Conservation (phyloP, 1,140 invertebrate genomes). For the Olivierus martensii region DNA sequence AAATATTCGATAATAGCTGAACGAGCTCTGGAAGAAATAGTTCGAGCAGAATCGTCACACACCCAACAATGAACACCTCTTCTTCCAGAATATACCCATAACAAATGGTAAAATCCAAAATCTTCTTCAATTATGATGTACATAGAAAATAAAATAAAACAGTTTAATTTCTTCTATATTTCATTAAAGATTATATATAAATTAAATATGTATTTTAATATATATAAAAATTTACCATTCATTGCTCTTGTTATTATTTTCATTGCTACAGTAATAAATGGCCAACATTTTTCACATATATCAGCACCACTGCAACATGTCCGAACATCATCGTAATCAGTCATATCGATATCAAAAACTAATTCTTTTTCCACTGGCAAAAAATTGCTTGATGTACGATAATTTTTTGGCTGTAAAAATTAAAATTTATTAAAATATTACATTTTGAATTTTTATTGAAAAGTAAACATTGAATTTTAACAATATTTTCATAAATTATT, state of each 20-base stretch:
- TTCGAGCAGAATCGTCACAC: conserved; percentile 69
- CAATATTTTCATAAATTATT: too few species aligned
- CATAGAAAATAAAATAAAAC: background rate
- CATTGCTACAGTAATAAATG: conserved; percentile 85
- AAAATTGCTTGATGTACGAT: conserved; percentile 38
- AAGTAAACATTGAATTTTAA: too few species aligned
- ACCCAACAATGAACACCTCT: conserved; percentile 97
- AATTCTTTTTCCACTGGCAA: conserved; percentile 66
- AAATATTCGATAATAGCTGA: conserved; percentile 79
- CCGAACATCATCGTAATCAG: conserved; percentile 95
- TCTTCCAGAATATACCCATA: conserved; percentile 95
- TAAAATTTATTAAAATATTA: too few species aligned
- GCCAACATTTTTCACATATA: conserved; percentile 92
- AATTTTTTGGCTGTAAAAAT: conserved; percentile 43
- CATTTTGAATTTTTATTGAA: too few species aligned
- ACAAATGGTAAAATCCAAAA: conserved; percentile 82
- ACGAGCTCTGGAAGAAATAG: conserved; percentile 44
- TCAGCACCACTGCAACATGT: conserved; percentile 64
- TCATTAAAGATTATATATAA: background rate
- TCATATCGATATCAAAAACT: conserved; percentile 99
- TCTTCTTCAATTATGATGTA: conserved; percentile 44
- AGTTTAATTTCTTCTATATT: too few species aligned
- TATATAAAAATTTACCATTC: conserved; percentile 40
- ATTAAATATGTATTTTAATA: background rate
- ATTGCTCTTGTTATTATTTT: conserved; percentile 75